phyloP scores from a whole-genome alignment of 2,797 vertebrate species.

The Cephalopachus bancanus region DNA sequence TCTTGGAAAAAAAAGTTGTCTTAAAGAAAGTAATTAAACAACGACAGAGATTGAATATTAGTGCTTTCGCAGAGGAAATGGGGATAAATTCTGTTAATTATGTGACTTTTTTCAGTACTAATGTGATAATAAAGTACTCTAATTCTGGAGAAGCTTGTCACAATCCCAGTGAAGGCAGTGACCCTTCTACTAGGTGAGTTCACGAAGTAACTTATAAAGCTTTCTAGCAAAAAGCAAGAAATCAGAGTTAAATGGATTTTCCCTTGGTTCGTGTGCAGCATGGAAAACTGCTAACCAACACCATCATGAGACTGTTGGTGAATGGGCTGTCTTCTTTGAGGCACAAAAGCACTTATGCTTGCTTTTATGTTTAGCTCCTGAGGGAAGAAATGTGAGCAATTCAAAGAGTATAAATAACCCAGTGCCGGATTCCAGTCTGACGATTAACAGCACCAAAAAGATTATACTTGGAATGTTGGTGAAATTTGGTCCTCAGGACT shows the following conservation, averaged over 20 bases:
- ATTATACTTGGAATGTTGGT: slow-evolving; percentile 15
- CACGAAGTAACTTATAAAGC: slow-evolving; percentile 70
- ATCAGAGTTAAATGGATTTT: slow-evolving; percentile 67
- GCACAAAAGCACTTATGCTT: background rate
- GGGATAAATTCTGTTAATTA: slow-evolving; percentile 89
- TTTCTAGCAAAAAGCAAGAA: slow-evolving; percentile 75
- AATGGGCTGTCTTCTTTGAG: slow-evolving; percentile 38
- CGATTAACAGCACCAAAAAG: background rate
- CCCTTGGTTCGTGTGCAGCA: background rate
- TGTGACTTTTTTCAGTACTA: slow-evolving; percentile 84
- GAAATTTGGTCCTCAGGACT: slow-evolving; percentile 32
- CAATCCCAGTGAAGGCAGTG: slow-evolving; percentile 80
- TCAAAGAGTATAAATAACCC: slow-evolving; percentile 64
- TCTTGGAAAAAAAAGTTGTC: slow-evolving; percentile 57
- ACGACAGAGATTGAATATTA: slow-evolving; percentile 82
- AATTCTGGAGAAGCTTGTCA: slow-evolving; percentile 84
- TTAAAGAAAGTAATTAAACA: slow-evolving; percentile 86
- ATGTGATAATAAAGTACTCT: slow-evolving; percentile 87
- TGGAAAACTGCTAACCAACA: slow-evolving; percentile 32
- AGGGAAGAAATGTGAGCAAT: slow-evolving; percentile 62
- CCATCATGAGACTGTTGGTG: background rate
- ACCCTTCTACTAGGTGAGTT: slow-evolving; percentile 81
- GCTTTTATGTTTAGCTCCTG: slow-evolving; percentile 51
- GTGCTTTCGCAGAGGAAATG: slow-evolving; percentile 86
- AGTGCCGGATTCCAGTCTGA: background rate